phyloP scores from a whole-genome alignment of 1,140 invertebrate species.

The Polyergus mexicanus region DNA sequence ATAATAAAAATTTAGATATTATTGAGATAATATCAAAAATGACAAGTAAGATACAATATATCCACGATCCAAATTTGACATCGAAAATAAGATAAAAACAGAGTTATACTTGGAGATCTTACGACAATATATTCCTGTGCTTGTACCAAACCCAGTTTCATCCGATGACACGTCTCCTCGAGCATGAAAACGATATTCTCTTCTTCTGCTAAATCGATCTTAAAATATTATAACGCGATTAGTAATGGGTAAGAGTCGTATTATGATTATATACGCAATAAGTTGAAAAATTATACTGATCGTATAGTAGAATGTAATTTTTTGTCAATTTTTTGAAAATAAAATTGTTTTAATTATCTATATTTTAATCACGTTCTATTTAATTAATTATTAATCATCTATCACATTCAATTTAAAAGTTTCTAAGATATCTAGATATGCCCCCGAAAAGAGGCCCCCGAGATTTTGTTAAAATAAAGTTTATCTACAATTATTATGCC shows the following conservation, averaged over 20 bases:
- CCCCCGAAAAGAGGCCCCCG: too few species aligned
- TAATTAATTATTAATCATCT: too few species aligned
- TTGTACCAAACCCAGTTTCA: slow-evolving; percentile 76
- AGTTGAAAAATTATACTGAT: not conserved
- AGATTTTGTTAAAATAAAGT: not conserved
- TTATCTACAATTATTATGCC: not conserved
- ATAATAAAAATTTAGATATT: not conserved
- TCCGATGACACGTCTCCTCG: slow-evolving; percentile 81
- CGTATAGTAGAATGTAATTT: not conserved
- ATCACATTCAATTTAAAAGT: too few species aligned
- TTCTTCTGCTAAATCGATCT: slow-evolving; percentile 80
- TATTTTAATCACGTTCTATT: too few species aligned
- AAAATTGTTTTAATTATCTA: not conserved
- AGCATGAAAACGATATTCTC: slow-evolving; percentile 81
- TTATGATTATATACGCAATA: not conserved
- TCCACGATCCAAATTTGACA: not conserved
- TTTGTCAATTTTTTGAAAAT: not conserved
- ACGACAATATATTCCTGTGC: slow-evolving; percentile 77
- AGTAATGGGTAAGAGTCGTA: not conserved
- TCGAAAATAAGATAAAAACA: not conserved
- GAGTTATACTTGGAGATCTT: slow-evolving; percentile 41
- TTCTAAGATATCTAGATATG: too few species aligned
- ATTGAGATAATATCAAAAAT: not conserved
- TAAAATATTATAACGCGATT: slow-evolving; percentile 18
- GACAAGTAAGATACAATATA: not conserved